Evolutionary conservation across 2,797 vertebrate genomes (phyloP).

Genomic region (Oryzias sinensis): DNA sequence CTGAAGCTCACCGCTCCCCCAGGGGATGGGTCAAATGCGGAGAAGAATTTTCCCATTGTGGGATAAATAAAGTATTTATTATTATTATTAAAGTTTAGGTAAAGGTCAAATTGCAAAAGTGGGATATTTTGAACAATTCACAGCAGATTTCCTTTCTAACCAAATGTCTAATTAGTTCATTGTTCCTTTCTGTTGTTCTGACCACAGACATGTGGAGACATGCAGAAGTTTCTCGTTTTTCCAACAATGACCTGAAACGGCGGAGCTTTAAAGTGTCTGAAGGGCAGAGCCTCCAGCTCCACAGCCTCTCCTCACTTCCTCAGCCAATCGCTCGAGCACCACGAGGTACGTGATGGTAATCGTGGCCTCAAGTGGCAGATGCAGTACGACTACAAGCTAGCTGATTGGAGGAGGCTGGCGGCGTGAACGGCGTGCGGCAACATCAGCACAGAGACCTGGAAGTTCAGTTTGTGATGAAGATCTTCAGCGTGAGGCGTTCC

Average conservation of each 20-base stretch:
- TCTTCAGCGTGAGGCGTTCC: background rate
- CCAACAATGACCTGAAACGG: slow-evolving; percentile 14
- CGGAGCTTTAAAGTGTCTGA: slow-evolving; percentile 22
- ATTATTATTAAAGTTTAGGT: too few relatives aligned
- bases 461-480: slow-evolving; percentile 35
- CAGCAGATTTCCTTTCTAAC: slow-evolving; percentile 2
- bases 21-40: too few relatives aligned
- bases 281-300: slow-evolving; percentile 14
- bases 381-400: slow-evolving; percentile 41
- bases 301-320: slow-evolving; percentile 14
- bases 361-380: slow-evolving; percentile 50
- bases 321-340: slow-evolving; percentile 49
- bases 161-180: slow-evolving; percentile 53
- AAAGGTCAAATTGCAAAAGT: too few relatives aligned
- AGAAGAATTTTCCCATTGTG: too few relatives aligned
- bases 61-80: too few relatives aligned
- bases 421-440: slow-evolving; percentile 41
- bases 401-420: slow-evolving; percentile 54
- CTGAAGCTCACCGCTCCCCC: too few relatives aligned
- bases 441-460: slow-evolving; percentile 41
- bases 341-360: slow-evolving; percentile 49
- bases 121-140: too few relatives aligned
- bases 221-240: slow-evolving; percentile 17
- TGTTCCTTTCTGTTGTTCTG: slow-evolving; percentile 15
- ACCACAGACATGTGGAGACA: slow-evolving; percentile 15